These are phyloP conservation scores for Pluvianellus socialis DNA, from an alignment of 2,113 vertebrate genomes.

Conservation along the genomic window DNA sequence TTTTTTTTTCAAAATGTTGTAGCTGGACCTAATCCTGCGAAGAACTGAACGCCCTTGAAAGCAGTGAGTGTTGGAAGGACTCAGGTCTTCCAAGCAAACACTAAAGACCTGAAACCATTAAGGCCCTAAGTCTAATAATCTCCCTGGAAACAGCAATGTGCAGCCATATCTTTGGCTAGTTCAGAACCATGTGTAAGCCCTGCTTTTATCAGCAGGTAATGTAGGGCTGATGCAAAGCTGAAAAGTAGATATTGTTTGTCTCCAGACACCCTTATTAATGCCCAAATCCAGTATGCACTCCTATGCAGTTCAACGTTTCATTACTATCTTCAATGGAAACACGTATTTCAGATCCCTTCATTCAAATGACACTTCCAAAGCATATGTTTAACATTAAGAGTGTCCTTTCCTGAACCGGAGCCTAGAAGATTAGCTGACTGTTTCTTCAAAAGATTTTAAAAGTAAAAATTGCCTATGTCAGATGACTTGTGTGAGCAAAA, in stretches of 20 bases:
- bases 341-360: neutral
- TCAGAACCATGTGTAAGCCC: neutral
- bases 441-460: neutral
- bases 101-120: neutral
- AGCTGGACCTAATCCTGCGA: neutral
- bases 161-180: neutral
- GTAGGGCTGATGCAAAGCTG: neutral
- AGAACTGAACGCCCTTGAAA: neutral
- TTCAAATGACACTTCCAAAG: neutral
- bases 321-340: neutral
- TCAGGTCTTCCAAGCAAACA: neutral
- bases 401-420: neutral
- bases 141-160: neutral
- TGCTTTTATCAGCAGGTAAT: neutral
- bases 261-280: neutral
- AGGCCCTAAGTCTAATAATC: neutral
- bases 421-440: neutral
- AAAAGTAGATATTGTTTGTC: neutral
- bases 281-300: neutral
- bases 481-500: neutral
- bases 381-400: neutral
- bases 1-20: conserved; percentile 8
- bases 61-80: neutral
- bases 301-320: neutral
- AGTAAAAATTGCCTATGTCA: neutral